Conservation (phyloP, 2,797 vertebrate genomes). For the Cyprinella venusta region DNA sequence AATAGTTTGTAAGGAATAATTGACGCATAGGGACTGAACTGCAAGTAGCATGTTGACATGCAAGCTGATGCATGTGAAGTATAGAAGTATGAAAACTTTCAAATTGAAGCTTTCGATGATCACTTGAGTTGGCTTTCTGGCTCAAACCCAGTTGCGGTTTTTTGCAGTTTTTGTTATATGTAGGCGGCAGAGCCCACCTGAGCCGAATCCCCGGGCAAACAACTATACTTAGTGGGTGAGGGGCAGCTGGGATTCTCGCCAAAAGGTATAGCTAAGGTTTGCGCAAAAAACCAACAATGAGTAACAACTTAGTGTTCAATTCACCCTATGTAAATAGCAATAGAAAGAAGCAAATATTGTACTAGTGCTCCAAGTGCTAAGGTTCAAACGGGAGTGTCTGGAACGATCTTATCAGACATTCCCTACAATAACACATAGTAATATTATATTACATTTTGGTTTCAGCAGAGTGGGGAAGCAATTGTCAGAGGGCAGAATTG, state of each 20-base stretch:
- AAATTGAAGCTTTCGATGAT: neutral
- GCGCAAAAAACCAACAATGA: constrained; percentile 14
- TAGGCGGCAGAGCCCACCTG: constrained; percentile 9
- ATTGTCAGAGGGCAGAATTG: neutral
- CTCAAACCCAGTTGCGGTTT: neutral
- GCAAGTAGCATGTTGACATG: constrained; percentile 1
- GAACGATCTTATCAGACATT: constrained; percentile 24
- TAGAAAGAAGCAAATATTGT: constrained; percentile 32
- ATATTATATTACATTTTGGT: neutral
- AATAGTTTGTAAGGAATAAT: constrained; percentile 11
- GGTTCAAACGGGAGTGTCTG: constrained; percentile 23
- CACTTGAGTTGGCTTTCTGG: neutral
- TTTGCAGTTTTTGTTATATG: constrained; percentile 6
- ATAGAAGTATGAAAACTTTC: neutral
- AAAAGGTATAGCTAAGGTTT: constrained; percentile 5
- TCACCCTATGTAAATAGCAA: constrained; percentile 33
- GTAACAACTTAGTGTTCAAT: constrained; percentile 8
- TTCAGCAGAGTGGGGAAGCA: neutral
- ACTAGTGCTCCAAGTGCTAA: constrained; percentile 5
- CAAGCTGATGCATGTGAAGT: neutral
- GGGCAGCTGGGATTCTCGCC: constrained; percentile 1
- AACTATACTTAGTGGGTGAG: constrained; percentile 14
- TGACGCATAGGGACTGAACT: neutral
- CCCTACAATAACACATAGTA: constrained; percentile 10
- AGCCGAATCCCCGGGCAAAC: constrained; percentile 17